Base-by-base conservation (phyloP, 1,140 invertebrate genomes). In the Rhopalosiphum maidis region DNA sequence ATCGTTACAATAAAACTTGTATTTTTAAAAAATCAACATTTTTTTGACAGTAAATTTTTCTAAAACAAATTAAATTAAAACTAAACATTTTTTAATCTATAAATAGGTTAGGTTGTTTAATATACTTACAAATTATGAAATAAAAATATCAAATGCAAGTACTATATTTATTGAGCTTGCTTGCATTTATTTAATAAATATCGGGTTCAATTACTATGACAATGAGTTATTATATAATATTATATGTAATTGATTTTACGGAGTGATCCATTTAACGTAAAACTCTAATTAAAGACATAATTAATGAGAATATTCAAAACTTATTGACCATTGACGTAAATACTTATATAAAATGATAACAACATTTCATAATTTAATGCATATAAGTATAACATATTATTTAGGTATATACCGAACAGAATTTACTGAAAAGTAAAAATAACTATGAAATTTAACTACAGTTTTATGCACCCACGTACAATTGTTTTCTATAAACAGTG, bases 401-500 rank as follows among this genome's bases (percentile, higher is more conserved):
- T 30, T 87, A 35, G 18, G 48, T 41, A 41, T 85, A 11, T 9
- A 7, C 1, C 0, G 43, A 35, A 23, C 11, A 48, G n/a, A 1
- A 51, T 51, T 43, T 25, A 46, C 23, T 25, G 2, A 4, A 48
- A 87, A 48, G n/a, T 48, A 48, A 37, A 90, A 60, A 55, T n/a
- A 90, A n/a, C 35, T 90, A 90, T 60, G 55, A 68, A 82, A 91
- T 83, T 91, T 37, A 25, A 91, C 90, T 82, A 22, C 90, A 83
- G 21, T 48, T 25, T 83, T 48, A 83, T 91, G 46, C 46, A 35
- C 90, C 90, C 68, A 91, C 90, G 9, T 46, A 9, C 90, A 35
- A 83, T 91, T 91, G 90, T 83, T 82, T 37, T 83, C 46, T 51
- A 82, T 37, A 37, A 83, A 37, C n/a, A 22, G n/a, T 35, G 4